Evolutionary conservation across 2,797 vertebrate species (phyloP), one percentile per base, ranked within the genome.

Genomic region (Halcyon leucocephala): DNA sequence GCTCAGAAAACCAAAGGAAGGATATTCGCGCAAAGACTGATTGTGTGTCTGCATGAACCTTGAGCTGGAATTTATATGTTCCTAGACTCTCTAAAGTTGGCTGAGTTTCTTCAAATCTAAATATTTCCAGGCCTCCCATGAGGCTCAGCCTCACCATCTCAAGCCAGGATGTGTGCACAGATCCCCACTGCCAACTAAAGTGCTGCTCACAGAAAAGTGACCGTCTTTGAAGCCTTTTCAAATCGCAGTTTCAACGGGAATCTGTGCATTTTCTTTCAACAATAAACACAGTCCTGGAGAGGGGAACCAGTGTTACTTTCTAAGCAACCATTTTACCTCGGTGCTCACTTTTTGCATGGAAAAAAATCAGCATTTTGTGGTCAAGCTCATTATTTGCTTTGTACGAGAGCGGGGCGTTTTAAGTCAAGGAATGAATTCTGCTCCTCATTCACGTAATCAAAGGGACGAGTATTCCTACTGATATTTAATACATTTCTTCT

Each of bases 401-500:
- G 42, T 82, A 73, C 2, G 1, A 72, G 74, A 66, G 6, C 0
- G 0, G 49, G n/a, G 14, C 65, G 73, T 67, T 91, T 81, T n/a
- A 85, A 95, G 72, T 33, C 64, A 60, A 70, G 79, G 62, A 83
- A 84, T 42, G 44, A 94, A 85, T 67, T 95, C 95, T 87, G 81
- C 95, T 96, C 65, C 90, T 92, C n/a, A 6, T 33, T 86, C 82
- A 39, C 15, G n/a, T 96, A 93, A 97, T 96, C 95, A 96, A 96
- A 96, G 92, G 77, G 76, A 29, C 2, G 2, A 46, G 81, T 92
- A 93, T 97, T 97, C 93, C 86, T 95, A 95, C 93, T 95, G 89
- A 94, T 96, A 95, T 96, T 95, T 97, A 94, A 96, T 97, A 94
- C 86, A 96, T 97, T 93, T 95, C 95, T 51, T 94, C 91, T 92